Conservation (phyloP, 2,797 vertebrate genomes). For the Phylloscopus collybita region DNA sequence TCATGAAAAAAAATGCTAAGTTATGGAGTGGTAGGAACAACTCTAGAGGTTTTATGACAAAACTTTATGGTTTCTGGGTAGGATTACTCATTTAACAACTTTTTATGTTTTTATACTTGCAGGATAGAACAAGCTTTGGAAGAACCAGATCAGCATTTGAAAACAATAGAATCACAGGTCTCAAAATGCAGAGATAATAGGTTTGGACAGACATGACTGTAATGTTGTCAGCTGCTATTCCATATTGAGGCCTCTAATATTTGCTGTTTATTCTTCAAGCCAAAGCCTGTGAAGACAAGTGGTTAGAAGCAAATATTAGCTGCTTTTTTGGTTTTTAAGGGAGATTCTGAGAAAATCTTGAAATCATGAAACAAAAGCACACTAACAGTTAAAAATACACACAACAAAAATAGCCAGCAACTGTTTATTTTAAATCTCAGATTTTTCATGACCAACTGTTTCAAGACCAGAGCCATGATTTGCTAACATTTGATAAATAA, state of each 20-base stretch:
- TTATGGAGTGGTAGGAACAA: background rate
- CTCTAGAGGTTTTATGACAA: background rate
- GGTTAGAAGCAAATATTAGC: background rate
- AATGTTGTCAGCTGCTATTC: conserved; percentile 32
- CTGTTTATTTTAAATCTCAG: background rate
- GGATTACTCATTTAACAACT: background rate
- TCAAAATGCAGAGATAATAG: conserved; percentile 27
- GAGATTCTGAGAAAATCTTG: background rate
- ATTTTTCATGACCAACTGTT: background rate
- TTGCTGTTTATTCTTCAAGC: conserved; percentile 28
- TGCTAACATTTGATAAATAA: background rate
- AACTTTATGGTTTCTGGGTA: background rate
- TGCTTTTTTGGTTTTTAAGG: background rate
- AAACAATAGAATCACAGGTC: conserved; percentile 34
- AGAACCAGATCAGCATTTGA: conserved; percentile 36
- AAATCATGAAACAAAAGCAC: background rate
- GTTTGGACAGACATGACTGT: conserved; percentile 37
- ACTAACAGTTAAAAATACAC: background rate
- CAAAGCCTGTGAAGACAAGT: background rate
- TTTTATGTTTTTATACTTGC: conserved; percentile 10
- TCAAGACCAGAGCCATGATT: background rate
- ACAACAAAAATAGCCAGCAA: background rate
- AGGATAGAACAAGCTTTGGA: conserved; percentile 37
- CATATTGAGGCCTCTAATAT: background rate
- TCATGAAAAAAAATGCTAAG: background rate